Base-by-base conservation (phyloP, 2,113 vertebrate species). In the Poecilia latipinna region DNA sequence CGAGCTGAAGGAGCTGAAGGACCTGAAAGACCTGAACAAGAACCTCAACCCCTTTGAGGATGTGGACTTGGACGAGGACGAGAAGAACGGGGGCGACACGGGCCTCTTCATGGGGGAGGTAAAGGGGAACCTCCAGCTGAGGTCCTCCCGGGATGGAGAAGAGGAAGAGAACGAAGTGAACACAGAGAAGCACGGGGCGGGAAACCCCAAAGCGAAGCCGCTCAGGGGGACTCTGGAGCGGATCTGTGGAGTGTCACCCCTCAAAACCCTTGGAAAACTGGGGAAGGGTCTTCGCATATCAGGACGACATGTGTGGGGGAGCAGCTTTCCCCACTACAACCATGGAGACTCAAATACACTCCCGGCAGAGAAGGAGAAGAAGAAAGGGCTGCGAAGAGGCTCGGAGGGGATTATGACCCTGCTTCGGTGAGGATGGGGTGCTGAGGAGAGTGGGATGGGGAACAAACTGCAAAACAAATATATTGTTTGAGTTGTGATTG, bases 341-440 rank as follows among this genome's bases (percentile, higher is more conserved):
- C 73, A 92, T 3, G 87, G 91, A 29, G 79, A 93, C 65, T 94
- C 95, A 0, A 88, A 90, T 12, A 91, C 93, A 3, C 94, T 95
- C 1, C 82, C 88, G 0, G 68, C 89, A 22, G 89, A 86, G 74
- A 93, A 84, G 78, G 93, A 93, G 76, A 94, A 90, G 72, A 93
- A 63, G 28, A 94, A 91, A 83, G 94, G 94, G 71, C 82, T 91
- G 5, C 89, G 85, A 62, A 88, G 42, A 85, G 83, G 94, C 75
- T 98, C 96, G 0, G 97, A 97, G 61, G 97, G 97, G 67, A 93
- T 95, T 65, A 94, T 95, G 94, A 95, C 95, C 57, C 75, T 96
- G 28, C 90, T 94, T 48, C 82, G 95, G 90, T 91, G 78, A 94
- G 89, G 19, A 86, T 15, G 54, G 70, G 70, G 42, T 60, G 26